Evolutionary conservation across 2,113 vertebrate genomes (phyloP), one percentile per base, ranked within the genome.

Genomic region (Nicator chloris): DNA sequence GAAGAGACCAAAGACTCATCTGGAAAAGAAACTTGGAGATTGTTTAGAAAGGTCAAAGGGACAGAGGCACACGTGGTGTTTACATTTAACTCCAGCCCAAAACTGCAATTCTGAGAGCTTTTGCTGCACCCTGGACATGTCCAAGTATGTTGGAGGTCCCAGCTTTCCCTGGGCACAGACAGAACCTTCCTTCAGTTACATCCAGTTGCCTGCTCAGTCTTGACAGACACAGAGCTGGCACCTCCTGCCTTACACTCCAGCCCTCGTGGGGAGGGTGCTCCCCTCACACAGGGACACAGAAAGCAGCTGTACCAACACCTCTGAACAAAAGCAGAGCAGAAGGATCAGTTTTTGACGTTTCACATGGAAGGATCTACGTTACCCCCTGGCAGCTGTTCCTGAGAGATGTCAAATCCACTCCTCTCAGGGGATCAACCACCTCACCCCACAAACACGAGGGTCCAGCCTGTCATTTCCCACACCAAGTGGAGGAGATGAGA

Each of bases 351-450:
- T 44, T 30, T 51, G 14, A 21, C 70, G 23, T 57, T 39, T 20
- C 47, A 53, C 0, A 0, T 21, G 56, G 51, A 31, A 26, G 11
- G 31, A 86, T 15, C 56, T 47, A 2, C 0, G 0, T 37, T 40
- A 60, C 30, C 26, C 15, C 33, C 20, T 4, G 12, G 47, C 39
- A 72, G 11, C 40, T 60, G 30, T 7, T 82, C 15, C 13, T 39
- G 53, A 66, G 42, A 66, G 19, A 19, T 9, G 39, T 5, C 31
- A 47, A 57, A 27, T 22, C 13, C 45, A 7, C 26, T 31, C 28
- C 57, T 86, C 23, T 6, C 15, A 17, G 35, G 44, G 24, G 15
- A 53, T 56, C 90, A 59, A 21, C 40, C 53, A 24, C 28, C 26
- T 33, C 60, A 42, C 15, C 5, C 39, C 3, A 9, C 50, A 44